Conservation (phyloP, 2,113 vertebrate species). For the Elanoides forficatus region DNA sequence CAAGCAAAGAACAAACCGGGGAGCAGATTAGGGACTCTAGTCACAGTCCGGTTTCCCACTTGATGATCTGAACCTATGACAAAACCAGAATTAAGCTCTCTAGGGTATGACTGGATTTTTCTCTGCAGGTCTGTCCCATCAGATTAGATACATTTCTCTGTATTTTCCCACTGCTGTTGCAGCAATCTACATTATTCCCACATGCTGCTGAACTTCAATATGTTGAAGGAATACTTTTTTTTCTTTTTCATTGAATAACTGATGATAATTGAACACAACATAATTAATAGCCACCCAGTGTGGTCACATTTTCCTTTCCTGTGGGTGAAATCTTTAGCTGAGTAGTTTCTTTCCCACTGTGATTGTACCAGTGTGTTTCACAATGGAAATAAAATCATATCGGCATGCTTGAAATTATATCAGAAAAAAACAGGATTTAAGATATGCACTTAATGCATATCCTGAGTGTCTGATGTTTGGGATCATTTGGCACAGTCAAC, state of each 20-base stretch:
- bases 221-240: background rate
- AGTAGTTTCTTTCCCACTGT: conserved; percentile 40
- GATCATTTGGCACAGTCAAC: conserved; percentile 57
- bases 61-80: background rate
- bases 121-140: conserved; percentile 26
- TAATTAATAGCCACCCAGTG: conserved; percentile 25
- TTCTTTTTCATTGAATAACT: background rate
- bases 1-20: background rate
- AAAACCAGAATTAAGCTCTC: background rate
- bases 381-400: conserved; percentile 40
- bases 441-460: conserved; percentile 21
- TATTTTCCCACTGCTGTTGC: background rate
- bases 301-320: conserved; percentile 55
- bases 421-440: conserved; percentile 38
- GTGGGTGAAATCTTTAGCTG: conserved; percentile 4
- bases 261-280: conserved; percentile 39
- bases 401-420: conserved; percentile 8
- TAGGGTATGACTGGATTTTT: background rate
- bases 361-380: conserved; percentile 38
- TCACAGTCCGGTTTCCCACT: background rate
- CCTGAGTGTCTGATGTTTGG: conserved; percentile 34
- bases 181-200: conserved; percentile 38
- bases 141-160: conserved; percentile 32
- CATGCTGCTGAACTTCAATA: background rate
- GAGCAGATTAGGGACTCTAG: background rate